Evolutionary conservation across 2,113 vertebrate species (phyloP).

Genomic region (Rhagologus leucostigma): DNA sequence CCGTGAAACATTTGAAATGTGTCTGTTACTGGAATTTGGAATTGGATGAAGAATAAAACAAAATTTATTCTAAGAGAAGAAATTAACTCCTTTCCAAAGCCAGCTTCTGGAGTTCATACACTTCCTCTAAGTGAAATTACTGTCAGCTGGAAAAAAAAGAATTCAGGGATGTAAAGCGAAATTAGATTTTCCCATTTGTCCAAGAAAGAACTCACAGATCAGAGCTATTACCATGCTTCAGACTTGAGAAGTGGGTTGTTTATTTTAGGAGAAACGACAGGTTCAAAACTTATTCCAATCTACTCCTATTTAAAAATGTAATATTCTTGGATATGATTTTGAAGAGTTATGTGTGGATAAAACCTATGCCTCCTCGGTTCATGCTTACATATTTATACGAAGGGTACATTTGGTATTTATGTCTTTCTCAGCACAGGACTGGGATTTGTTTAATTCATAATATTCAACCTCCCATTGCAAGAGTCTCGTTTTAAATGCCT

Average conservation of each 20-base stretch:
- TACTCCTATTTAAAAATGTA: not conserved
- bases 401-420: not conserved
- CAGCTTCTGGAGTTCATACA: not conserved
- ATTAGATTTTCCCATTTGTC: not conserved
- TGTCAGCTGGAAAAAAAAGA: not conserved
- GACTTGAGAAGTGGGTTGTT: not conserved
- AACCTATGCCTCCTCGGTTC: not conserved
- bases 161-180: not conserved
- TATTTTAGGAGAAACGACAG: not conserved
- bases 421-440: not conserved
- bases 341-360: not conserved
- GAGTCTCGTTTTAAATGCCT: not conserved
- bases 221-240: not conserved
- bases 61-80: not conserved
- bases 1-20: not conserved
- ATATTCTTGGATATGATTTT: not conserved
- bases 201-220: not conserved
- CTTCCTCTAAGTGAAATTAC: not conserved
- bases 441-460: not conserved
- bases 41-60: not conserved
- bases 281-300: not conserved
- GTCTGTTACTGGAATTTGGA: not conserved
- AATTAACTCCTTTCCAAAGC: not conserved
- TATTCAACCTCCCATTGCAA: not conserved
- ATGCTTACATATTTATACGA: not conserved